phyloP scores from a whole-genome alignment of 2,888 invertebrate genomes.

The Lacanobia wlatinum region DNA sequence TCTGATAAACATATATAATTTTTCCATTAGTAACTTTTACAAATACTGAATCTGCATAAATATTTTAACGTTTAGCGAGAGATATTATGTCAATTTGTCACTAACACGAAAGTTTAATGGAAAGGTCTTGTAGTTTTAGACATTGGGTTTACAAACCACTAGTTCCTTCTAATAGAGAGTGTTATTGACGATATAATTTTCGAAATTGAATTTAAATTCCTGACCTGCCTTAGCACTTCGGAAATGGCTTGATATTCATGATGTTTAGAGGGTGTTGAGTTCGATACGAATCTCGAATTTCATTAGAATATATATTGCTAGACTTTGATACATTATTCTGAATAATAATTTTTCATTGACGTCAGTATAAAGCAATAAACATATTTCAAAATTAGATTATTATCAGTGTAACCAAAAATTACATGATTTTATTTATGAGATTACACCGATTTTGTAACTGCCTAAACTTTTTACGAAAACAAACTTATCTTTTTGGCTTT shows the following conservation, averaged over 20 bases:
- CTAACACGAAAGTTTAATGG: neutral
- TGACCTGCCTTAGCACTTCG: neutral
- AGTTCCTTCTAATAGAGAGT: neutral
- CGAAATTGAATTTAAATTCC: neutral
- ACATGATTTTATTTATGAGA: slow-evolving; percentile 1
- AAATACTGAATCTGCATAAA: neutral
- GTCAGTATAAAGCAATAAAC: slow-evolving; percentile 33
- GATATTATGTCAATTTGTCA: neutral
- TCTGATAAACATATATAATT: neutral
- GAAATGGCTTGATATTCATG: neutral
- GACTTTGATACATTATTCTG: slow-evolving; percentile 26
- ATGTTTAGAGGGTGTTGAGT: slow-evolving; percentile 9
- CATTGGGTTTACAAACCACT: neutral
- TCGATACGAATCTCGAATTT: slow-evolving; percentile 19
- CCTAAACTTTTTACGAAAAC: neutral
- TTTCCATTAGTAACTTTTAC: neutral
- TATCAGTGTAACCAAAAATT: slow-evolving; percentile 11
- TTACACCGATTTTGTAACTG: neutral
- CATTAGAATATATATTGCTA: slow-evolving; percentile 23
- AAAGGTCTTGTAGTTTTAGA: neutral
- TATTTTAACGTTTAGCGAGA: neutral
- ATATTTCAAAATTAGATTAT: slow-evolving; percentile 19
- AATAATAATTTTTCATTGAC: slow-evolving; percentile 35
- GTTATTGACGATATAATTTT: neutral
- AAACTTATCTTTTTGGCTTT: neutral